Conservation (phyloP, 2,888 invertebrate genomes). For the Plagodis pulveraria region DNA sequence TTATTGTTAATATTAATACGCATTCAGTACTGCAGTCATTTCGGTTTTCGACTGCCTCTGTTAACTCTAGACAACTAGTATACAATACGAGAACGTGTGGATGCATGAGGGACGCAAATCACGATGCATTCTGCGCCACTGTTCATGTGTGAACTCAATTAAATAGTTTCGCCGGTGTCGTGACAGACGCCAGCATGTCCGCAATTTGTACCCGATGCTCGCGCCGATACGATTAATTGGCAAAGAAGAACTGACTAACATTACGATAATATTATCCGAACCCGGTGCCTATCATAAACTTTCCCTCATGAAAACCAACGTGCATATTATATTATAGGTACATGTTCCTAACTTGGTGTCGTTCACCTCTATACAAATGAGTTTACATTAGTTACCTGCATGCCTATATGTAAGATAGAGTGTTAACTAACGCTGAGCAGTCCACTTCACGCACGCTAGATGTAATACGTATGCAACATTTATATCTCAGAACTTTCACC, state of each 20-base stretch:
- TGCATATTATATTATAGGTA: constrained; percentile 34
- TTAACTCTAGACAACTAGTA: too few species aligned
- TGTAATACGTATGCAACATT: constrained; percentile 26
- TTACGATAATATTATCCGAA: constrained; percentile 42
- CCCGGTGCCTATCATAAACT: constrained; percentile 46
- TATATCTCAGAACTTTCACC: constrained; percentile 32
- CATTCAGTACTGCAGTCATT: not conserved
- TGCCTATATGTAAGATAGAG: constrained; percentile 31
- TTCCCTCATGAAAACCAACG: constrained; percentile 41
- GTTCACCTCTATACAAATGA: constrained; percentile 56
- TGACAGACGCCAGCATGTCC: constrained; percentile 48
- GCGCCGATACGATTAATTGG: constrained; percentile 55
- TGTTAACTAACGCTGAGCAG: constrained; percentile 51
- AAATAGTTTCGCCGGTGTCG: constrained; percentile 62
- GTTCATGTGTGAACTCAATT: constrained; percentile 74
- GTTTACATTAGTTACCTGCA: constrained; percentile 48
- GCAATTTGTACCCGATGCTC: constrained; percentile 53
- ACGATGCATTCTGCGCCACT: constrained; percentile 59
- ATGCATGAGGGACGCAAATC: constrained; percentile 32
- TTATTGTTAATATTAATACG: not conserved
- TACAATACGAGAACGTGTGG: constrained; percentile 8
- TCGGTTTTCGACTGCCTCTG: too few species aligned
- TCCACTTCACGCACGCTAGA: constrained; percentile 36
- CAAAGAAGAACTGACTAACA: constrained; percentile 43
- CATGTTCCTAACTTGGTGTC: constrained; percentile 48